These are phyloP conservation scores for Macrotus californicus DNA, from an alignment of 2,113 vertebrate genomes.

Conservation along the genomic window DNA sequence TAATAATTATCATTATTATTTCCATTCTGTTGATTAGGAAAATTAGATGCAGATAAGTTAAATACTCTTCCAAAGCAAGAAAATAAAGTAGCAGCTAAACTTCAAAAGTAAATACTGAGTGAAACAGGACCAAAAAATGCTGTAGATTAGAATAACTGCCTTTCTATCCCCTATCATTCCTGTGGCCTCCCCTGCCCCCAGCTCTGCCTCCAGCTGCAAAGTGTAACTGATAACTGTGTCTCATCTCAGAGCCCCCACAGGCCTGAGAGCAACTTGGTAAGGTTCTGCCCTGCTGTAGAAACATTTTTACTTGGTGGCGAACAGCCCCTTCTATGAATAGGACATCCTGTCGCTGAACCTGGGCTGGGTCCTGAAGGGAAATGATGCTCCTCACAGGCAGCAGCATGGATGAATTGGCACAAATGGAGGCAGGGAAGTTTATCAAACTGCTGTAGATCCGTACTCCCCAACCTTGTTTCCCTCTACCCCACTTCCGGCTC, in stretches of 20 bases:
- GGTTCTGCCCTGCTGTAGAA: background rate
- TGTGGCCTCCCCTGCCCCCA: background rate
- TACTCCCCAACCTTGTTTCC: background rate
- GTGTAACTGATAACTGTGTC: background rate
- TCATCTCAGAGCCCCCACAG: background rate
- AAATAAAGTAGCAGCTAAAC: background rate
- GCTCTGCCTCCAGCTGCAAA: background rate
- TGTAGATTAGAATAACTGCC: background rate
- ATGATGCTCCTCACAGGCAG: background rate
- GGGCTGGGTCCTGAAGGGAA: background rate
- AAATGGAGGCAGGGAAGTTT: background rate
- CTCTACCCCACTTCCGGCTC: background rate
- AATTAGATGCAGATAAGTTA: background rate
- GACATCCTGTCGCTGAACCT: background rate
- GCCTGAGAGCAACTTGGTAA: background rate
- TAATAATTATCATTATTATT: background rate
- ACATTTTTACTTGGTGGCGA: background rate
- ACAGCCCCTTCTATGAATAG: background rate
- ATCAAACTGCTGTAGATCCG: background rate
- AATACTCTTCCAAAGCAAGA: background rate
- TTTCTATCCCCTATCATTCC: background rate
- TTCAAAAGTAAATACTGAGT: background rate
- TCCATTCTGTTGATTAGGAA: slow-evolving; percentile 22
- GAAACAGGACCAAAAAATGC: background rate
- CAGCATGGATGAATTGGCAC: background rate